A percentile compares a stretch with the other conserved stretches of the same genome.
These are phyloP conservation scores for Fragum whitleyi DNA, from an alignment of 2,888 invertebrate species.

Conservation along the genomic window DNA sequence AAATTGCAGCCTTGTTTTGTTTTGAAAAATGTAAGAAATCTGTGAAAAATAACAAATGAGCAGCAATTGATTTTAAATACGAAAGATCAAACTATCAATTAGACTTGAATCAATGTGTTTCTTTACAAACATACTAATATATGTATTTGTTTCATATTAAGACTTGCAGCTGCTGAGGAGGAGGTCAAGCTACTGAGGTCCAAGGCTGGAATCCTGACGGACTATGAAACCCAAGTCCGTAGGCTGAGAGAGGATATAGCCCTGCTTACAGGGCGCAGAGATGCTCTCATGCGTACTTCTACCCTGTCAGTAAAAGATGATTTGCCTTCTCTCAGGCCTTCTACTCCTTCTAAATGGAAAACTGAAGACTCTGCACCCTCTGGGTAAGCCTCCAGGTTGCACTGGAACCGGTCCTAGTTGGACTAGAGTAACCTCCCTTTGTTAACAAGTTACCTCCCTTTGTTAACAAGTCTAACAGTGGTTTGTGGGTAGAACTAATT, in stretches of 20 bases:
- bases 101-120: too few relatives aligned
- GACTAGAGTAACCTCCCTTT: conserved; percentile 45
- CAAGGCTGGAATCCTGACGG: conserved; percentile 80
- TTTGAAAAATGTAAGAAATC: too few relatives aligned
- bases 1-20: too few relatives aligned
- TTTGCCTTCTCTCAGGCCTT: conserved; percentile 54
- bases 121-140: neutral
- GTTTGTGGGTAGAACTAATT: conserved; percentile 5
- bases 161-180: conserved; percentile 81
- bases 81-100: too few relatives aligned
- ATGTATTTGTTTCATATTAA: conserved; percentile 48
- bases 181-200: conserved; percentile 79
- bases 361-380: conserved; percentile 46
- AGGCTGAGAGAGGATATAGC: conserved; percentile 83
- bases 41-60: too few relatives aligned
- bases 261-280: conserved; percentile 78
- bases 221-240: conserved; percentile 83
- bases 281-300: conserved; percentile 70
- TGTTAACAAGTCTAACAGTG: conserved; percentile 36
- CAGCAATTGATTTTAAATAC: too few relatives aligned
- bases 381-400: conserved; percentile 60
- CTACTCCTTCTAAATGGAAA: conserved; percentile 52
- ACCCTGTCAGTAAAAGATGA: conserved; percentile 65
- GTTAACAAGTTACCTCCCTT: conserved; percentile 27
- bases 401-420: conserved; percentile 34